Conservation (phyloP, 2,113 vertebrate species). For the Cynocephalus volans region DNA sequence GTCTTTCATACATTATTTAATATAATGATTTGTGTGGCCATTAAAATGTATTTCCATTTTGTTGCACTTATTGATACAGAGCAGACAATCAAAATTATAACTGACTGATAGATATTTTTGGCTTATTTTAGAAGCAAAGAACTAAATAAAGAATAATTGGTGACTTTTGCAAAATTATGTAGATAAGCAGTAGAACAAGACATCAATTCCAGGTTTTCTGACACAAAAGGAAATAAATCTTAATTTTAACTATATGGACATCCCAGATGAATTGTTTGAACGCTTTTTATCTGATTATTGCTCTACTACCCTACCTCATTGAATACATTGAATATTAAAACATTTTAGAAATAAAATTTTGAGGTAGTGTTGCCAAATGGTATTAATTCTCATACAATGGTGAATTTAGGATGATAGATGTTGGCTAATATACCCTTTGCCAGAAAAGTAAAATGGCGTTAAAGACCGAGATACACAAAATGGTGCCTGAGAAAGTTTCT, state of each 20-base stretch:
- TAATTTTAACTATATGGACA: not conserved
- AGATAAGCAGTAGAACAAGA: not conserved
- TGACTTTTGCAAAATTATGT: not conserved
- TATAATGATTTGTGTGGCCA: not conserved
- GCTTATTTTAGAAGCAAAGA: not conserved
- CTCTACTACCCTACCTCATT: not conserved
- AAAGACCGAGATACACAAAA: no score
- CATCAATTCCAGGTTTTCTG: not conserved
- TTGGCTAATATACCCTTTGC: no score
- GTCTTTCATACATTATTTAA: not conserved
- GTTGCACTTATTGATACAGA: not conserved
- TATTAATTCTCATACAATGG: not conserved
- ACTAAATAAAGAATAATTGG: not conserved
- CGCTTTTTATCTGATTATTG: not conserved
- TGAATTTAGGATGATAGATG: not conserved
- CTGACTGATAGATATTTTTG: not conserved
- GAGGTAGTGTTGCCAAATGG: not conserved
- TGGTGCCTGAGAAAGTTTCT: no score
- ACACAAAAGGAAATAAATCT: not conserved
- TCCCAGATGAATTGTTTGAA: not conserved
- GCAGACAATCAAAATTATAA: not conserved
- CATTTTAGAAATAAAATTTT: not conserved
- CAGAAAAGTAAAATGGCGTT: no score
- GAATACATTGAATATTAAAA: conserved; percentile 1
- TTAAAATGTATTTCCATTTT: not conserved